These are phyloP conservation scores for Melanotaenia boesemani DNA, from an alignment of 2,797 vertebrate species.

Conservation along the genomic window DNA sequence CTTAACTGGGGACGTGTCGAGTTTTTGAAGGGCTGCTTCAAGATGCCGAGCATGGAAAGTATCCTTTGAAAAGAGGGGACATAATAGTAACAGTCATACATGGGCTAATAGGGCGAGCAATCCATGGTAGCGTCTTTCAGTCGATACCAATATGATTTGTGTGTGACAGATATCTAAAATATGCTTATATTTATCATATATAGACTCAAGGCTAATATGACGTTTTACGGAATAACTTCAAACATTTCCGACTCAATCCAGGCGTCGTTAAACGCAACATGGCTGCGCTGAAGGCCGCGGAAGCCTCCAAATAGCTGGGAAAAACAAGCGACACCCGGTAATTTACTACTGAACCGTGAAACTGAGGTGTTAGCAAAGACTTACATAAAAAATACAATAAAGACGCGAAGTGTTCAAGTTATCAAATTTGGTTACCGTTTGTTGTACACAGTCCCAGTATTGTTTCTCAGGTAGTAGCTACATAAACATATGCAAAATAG, in stretches of 20 bases:
- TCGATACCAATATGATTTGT: conserved; percentile 5
- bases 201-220: fast-evolving
- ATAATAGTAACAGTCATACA: conserved; percentile 11
- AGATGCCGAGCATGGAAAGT: conserved; percentile 80
- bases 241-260: not conserved
- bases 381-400: not conserved
- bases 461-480: not conserved
- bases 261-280: not conserved
- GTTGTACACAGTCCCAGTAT: too few relatives aligned
- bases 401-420: not conserved
- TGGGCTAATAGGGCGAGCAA: not conserved
- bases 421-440: not conserved
- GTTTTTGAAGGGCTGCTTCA: not conserved
- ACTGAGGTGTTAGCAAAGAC: not conserved
- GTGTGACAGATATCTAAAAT: not conserved
- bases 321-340: not conserved
- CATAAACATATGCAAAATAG: not conserved
- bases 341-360: not conserved
- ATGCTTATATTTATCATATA: fast-evolving
- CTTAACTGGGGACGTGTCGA: not conserved
- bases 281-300: conserved; percentile 31
- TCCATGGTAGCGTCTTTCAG: conserved; percentile 12
- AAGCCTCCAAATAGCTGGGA: conserved; percentile 31
- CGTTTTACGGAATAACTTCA: fast-evolving
- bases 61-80: conserved; percentile 70